Percentiles rank a stretch among this genome's conserved stretches.
These are phyloP conservation scores for Carcina quercana DNA, from an alignment of 2,888 invertebrate genomes.

Conservation along the genomic window DNA sequence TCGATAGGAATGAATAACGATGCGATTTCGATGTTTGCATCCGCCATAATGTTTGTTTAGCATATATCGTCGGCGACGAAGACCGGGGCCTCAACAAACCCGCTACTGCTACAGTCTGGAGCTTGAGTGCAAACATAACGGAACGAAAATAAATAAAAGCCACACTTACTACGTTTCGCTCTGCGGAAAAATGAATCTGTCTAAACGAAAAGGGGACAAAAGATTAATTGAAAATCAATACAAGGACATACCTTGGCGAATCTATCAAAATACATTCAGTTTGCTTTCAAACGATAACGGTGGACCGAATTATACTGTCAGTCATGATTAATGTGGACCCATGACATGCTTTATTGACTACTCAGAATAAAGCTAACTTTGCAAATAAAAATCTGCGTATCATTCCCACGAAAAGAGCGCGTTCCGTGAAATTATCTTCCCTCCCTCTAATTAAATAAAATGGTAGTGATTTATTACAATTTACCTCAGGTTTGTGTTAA, in stretches of 20 bases:
- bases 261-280: slow-evolving; percentile 63
- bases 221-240: slow-evolving; percentile 71
- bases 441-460: slow-evolving; percentile 25
- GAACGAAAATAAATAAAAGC: slow-evolving; percentile 40
- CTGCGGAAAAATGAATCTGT: slow-evolving; percentile 49
- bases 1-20: slow-evolving; percentile 49
- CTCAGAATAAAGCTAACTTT: slow-evolving; percentile 32
- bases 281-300: slow-evolving; percentile 58
- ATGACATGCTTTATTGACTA: slow-evolving; percentile 53
- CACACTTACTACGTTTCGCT: slow-evolving; percentile 35
- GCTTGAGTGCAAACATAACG: slow-evolving; percentile 38
- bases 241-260: slow-evolving; percentile 54
- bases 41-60: slow-evolving; percentile 46
- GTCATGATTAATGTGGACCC: slow-evolving; percentile 61
- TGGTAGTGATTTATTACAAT: slow-evolving; percentile 22
- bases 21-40: slow-evolving; percentile 54
- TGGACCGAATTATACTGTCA: slow-evolving; percentile 54
- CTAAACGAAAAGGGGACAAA: slow-evolving; percentile 58
- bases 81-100: slow-evolving; percentile 26
- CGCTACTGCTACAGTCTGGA: slow-evolving; percentile 20
- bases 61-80: slow-evolving; percentile 36
- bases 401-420: slow-evolving; percentile 27
- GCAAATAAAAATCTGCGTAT: slow-evolving; percentile 37
- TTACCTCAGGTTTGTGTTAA: slow-evolving; percentile 10
- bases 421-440: slow-evolving; percentile 14